These are phyloP conservation scores for Aplochiton taeniatus DNA, from an alignment of 2,797 vertebrate genomes.

Conservation along the genomic window DNA sequence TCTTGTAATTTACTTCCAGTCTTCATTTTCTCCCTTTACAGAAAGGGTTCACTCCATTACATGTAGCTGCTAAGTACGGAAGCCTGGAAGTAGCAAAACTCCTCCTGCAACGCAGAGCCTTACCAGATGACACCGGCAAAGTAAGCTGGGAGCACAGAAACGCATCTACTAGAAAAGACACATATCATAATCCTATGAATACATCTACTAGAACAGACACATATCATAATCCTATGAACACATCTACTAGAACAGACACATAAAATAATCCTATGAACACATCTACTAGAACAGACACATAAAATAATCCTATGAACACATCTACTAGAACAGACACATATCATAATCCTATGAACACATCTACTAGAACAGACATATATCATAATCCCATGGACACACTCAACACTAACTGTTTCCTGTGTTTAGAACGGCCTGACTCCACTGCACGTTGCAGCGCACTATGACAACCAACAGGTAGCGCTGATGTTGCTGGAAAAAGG, in stretches of 20 bases:
- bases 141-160: constrained; percentile 62
- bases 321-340: fast-evolving
- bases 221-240: neutral
- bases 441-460: constrained; percentile 93
- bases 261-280: neutral
- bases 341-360: constrained; percentile 55
- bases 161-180: neutral
- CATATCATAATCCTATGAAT: neutral
- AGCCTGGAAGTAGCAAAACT: constrained; percentile 94
- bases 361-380: neutral
- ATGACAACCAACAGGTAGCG: constrained; percentile 92
- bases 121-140: constrained; percentile 90
- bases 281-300: neutral
- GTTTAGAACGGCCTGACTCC: constrained; percentile 91
- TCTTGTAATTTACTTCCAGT: no score
- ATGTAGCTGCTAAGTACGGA: constrained; percentile 96
- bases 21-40: constrained; percentile 52
- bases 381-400: neutral
- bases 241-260: neutral
- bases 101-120: constrained; percentile 88
- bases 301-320: neutral
- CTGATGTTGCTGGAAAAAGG: constrained; percentile 91
- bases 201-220: neutral
- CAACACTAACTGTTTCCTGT: constrained; percentile 19
- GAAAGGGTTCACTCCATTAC: constrained; percentile 97